These are phyloP conservation scores for Listronotus bonariensis DNA, from an alignment of 1,140 invertebrate species.

Conservation along the genomic window DNA sequence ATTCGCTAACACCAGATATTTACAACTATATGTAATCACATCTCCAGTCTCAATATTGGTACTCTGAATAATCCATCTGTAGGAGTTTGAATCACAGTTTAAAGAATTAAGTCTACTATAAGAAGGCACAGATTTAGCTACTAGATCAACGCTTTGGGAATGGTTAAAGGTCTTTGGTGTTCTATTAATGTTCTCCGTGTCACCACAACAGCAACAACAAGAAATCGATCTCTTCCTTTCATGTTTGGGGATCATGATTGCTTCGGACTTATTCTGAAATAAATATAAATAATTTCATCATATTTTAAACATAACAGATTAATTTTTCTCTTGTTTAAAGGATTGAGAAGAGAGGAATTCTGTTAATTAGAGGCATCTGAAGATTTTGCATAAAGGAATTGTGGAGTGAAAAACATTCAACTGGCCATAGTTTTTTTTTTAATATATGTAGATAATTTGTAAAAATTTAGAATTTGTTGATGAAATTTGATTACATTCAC, in stretches of 20 bases:
- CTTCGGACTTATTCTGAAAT: conserved; percentile 17
- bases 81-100: conserved; percentile 44
- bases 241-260: conserved; percentile 23
- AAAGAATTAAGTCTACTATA: conserved; percentile 25
- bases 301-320: background rate
- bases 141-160: conserved; percentile 41
- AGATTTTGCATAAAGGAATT: no score
- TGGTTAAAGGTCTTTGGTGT: conserved; percentile 23
- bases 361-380: no score
- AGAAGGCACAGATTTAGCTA: conserved; percentile 38
- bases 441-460: no score
- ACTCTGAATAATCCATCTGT: conserved; percentile 63
- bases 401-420: no score
- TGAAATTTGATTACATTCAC: no score
- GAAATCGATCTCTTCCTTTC: conserved; percentile 44
- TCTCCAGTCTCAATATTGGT: conserved; percentile 57
- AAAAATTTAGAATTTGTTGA: no score
- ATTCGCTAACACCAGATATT: conserved; percentile 75
- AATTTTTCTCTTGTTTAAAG: no score
- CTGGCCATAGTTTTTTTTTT: no score
- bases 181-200: conserved; percentile 3
- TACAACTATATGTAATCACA: conserved; percentile 55
- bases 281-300: background rate
- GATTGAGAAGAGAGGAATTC: no score
- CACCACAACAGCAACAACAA: conserved; percentile 45